Percentiles rank a stretch among this genome's conserved stretches.
These are phyloP conservation scores for Teleopsis dalmanni DNA, from an alignment of 1,140 invertebrate species.

Conservation along the genomic window DNA sequence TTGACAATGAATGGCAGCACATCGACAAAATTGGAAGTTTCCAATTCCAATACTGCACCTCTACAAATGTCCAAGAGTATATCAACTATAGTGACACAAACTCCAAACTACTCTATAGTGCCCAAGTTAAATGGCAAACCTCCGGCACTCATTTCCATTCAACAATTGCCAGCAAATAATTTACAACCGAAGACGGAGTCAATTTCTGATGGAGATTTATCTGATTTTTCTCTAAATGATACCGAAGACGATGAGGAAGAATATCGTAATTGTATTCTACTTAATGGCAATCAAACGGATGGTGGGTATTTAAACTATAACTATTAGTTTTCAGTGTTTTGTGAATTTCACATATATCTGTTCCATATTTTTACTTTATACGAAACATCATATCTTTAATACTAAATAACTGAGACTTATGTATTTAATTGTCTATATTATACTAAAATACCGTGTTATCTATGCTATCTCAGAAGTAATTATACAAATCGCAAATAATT, in stretches of 20 bases:
- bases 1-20: background rate
- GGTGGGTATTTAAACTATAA: constrained; percentile 17
- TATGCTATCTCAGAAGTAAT: no score
- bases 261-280: constrained; percentile 30
- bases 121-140: constrained; percentile 17
- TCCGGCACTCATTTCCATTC: constrained; percentile 5
- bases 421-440: no score
- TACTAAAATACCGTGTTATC: no score
- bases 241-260: constrained; percentile 42
- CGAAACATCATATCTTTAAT: no score
- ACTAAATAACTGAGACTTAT: background rate
- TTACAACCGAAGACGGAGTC: constrained; percentile 35
- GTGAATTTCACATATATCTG: background rate
- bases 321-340: background rate
- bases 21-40: background rate
- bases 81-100: background rate
- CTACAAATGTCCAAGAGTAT: background rate
- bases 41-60: background rate
- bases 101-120: constrained; percentile 5
- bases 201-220: constrained; percentile 34
- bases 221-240: constrained; percentile 40
- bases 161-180: background rate
- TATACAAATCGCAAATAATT: no score
- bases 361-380: no score
- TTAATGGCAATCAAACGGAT: constrained; percentile 30